Base-by-base conservation (phyloP, 1,140 invertebrate species). In the Drosophila elegans region DNA sequence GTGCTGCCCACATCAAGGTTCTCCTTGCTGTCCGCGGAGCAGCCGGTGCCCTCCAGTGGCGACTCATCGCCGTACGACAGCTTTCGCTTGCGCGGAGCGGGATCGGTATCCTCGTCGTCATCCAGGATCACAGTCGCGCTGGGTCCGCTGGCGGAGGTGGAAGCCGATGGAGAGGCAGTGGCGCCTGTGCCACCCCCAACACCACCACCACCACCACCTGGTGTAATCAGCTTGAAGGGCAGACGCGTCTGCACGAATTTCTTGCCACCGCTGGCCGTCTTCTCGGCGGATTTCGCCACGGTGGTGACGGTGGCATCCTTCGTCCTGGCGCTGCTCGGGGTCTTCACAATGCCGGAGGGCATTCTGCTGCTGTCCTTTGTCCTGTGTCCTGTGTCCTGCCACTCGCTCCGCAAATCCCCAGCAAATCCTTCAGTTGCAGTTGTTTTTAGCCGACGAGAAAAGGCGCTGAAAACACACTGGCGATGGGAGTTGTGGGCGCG, bases 221-320 rank as follows among this genome's bases (percentile, higher is more conserved):
- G 80, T 27, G 84, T 54, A 12, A 92, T 62, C 27, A 92, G 56
- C 62, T 92, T 92, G 16, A 93, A 93, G 1, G 91, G 92, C 38
- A 93, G 69, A 41, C 91, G 84, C 29, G 92, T 92, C 59, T 93
- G 92, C 6, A 92, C 91, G 5, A 93, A 68, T 52, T 93, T 93
- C 41, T 92, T 92, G 53, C 81, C 86, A 52, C 76, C 75, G 72
- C 84, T 91, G 13, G 46, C 45, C 11, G 55, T 84, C 10, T 62
- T 69, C 11, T 83, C 80, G 1, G 64, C 60, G 11, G 80, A 72
- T 13, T 85, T 85, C 2, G 48, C 48, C 48, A 51, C 48, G 12
- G 48, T n/a, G 12, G 48, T n/a, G 9, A 46, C 60, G 16, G 16
- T n/a, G 9, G 51, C 60, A 16, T 80, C 80, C n/a, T 79, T 82